phyloP scores from a whole-genome alignment of 2,888 invertebrate genomes.

The Pelosia muscerda region DNA sequence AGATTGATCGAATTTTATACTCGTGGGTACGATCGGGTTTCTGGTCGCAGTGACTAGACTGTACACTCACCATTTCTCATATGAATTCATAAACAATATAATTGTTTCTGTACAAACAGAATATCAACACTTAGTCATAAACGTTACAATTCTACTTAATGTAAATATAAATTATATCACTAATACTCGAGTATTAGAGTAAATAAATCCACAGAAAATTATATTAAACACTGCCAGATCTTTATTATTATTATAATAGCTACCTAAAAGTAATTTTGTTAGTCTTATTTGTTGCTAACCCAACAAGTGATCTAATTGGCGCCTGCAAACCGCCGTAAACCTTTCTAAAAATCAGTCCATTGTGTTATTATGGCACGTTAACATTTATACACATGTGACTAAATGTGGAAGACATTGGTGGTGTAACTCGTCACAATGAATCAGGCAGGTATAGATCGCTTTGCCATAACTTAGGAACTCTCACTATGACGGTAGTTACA shows the following conservation, averaged over 20 bases:
- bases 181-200: conserved; percentile 87
- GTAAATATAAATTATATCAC: conserved; percentile 82
- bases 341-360: conserved; percentile 58
- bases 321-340: conserved; percentile 64
- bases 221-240: conserved; percentile 80
- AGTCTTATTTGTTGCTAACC: conserved; percentile 80
- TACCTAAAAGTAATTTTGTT: conserved; percentile 80
- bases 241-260: conserved; percentile 75
- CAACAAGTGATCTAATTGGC: conserved; percentile 66
- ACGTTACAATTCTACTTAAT: conserved; percentile 83
- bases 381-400: conserved; percentile 30
- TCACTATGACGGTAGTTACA: conserved; percentile 39
- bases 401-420: conserved; percentile 25
- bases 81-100: conserved; percentile 79
- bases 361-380: conserved; percentile 35
- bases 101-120: conserved; percentile 82
- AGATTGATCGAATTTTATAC: conserved; percentile 77
- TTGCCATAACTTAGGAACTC: conserved; percentile 52
- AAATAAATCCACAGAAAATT: conserved; percentile 83
- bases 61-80: conserved; percentile 85
- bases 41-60: conserved; percentile 84
- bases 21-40: conserved; percentile 79
- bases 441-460: conserved; percentile 24
- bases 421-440: conserved; percentile 25
- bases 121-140: conserved; percentile 84